Evolutionary conservation across 2,797 vertebrate species (phyloP), one percentile per base, ranked within the genome.

Genomic region (Denticeps clupeoides): DNA sequence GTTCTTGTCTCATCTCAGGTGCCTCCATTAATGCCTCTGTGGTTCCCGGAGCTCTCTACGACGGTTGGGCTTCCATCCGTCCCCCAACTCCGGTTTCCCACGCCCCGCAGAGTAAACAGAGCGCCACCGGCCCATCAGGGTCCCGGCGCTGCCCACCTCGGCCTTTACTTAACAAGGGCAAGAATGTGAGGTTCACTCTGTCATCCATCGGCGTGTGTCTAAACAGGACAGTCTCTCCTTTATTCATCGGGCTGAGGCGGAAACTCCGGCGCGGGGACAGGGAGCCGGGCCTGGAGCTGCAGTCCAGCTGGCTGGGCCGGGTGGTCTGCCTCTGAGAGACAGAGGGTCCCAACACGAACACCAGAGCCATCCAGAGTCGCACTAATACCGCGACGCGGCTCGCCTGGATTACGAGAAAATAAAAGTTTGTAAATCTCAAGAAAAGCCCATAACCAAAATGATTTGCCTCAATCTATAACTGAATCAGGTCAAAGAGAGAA

Each of bases 131-230:
- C 1, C 55, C 52, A 41, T n/a, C n/a, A n/a, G n/a, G n/a, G n/a
- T n/a, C n/a, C n/a, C n/a, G n/a, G n/a, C n/a, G n/a, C n/a, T n/a
- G n/a, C n/a, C n/a, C n/a, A n/a, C n/a, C n/a, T n/a, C n/a, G n/a
- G 16, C 28, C 40, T 74, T 71, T 68, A 65, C 70, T 81, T 72
- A 68, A 78, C 70, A 72, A 70, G 66, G 67, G 57, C 72, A 67
- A 62, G 59, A 69, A 33, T 2, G 8, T n/a, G n/a, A n/a, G n/a
- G n/a, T n/a, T n/a, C n/a, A 13, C 59, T 63, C 46, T 11, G 47
- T 53, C 57, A 66, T 25, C 7, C 43, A 45, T 54, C 28, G 33
- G 7, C 13, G 5, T 57, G 45, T 47, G 16, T 51, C 46, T 49
- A 45, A 54, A 57, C 26, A 22, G 23, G 45, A 46, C 31, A 8